These are phyloP conservation scores for Antheraea pernyi DNA, from an alignment of 1,140 invertebrate genomes.

Conservation along the genomic window DNA sequence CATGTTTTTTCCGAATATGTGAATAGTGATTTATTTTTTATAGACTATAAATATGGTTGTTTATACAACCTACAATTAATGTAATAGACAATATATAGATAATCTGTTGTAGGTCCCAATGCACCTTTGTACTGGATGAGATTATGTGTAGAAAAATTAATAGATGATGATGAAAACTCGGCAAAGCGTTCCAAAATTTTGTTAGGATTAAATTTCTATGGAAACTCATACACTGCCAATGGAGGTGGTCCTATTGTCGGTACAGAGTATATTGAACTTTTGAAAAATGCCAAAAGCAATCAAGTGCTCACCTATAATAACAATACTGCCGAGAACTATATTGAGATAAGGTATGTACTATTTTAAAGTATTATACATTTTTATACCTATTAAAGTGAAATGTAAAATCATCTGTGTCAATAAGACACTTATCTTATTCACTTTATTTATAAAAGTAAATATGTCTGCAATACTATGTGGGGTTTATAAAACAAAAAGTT, in stretches of 20 bases:
- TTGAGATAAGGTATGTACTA: constrained; percentile 89
- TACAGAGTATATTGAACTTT: constrained; percentile 86
- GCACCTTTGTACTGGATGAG: constrained; percentile 92
- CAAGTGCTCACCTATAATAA: constrained; percentile 86
- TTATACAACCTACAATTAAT: no score
- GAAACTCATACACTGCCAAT: constrained; percentile 90
- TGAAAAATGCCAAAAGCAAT: constrained; percentile 85
- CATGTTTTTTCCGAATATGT: no score
- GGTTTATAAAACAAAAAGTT: no score
- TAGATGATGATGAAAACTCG: constrained; percentile 80
- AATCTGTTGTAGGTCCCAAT: constrained; percentile 84
- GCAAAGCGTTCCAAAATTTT: constrained; percentile 88
- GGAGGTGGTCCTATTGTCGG: constrained; percentile 90
- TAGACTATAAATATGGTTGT: no score
- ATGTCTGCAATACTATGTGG: no score
- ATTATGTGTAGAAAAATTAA: constrained; percentile 87
- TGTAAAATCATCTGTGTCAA: no score
- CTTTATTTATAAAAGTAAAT: no score
- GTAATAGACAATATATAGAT: no score
- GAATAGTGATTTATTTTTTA: no score
- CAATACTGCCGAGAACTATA: constrained; percentile 89
- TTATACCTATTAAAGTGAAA: no score
- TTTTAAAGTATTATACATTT: no score
- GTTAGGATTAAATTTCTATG: constrained; percentile 96
- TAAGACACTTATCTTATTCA: no score